Evolutionary conservation across 2,113 vertebrate species (phyloP).

Genomic region (Podocnemis expansa): DNA sequence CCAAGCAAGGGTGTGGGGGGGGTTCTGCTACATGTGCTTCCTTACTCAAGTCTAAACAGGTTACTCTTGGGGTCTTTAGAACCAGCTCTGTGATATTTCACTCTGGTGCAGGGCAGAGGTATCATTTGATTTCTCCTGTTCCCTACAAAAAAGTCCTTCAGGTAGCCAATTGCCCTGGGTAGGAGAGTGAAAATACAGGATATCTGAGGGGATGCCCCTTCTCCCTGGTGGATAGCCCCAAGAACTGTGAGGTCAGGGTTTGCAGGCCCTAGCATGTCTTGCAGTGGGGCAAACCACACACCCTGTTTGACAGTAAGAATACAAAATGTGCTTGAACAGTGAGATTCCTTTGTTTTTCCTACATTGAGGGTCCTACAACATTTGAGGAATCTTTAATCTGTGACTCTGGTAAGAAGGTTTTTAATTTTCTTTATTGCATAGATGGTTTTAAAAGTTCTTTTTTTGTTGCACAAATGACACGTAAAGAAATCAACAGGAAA

Average conservation of each 20-base stretch:
- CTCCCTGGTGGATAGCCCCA: neutral
- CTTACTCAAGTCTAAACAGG: neutral
- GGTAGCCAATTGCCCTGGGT: neutral
- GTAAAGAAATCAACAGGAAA: neutral
- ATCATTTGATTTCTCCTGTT: neutral
- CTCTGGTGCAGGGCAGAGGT: neutral
- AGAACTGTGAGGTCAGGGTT: neutral
- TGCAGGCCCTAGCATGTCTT: neutral
- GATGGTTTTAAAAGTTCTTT: neutral
- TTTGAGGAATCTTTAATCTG: slow-evolving; percentile 55
- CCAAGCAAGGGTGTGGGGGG: neutral
- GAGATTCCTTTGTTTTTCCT: neutral
- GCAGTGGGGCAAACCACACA: neutral
- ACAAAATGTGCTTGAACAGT: neutral
- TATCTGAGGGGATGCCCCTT: neutral
- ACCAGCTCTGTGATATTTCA: rapidly evolving
- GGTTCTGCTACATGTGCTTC: neutral
- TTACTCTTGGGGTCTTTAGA: rapidly evolving
- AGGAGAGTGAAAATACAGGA: rapidly evolving
- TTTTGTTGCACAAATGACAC: neutral
- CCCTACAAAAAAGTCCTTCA: neutral
- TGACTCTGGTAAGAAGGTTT: neutral
- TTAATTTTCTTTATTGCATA: neutral
- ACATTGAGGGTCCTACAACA: neutral
- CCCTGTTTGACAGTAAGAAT: neutral